phyloP scores from a whole-genome alignment of 2,888 invertebrate genomes.

The Neelides folsomi region DNA sequence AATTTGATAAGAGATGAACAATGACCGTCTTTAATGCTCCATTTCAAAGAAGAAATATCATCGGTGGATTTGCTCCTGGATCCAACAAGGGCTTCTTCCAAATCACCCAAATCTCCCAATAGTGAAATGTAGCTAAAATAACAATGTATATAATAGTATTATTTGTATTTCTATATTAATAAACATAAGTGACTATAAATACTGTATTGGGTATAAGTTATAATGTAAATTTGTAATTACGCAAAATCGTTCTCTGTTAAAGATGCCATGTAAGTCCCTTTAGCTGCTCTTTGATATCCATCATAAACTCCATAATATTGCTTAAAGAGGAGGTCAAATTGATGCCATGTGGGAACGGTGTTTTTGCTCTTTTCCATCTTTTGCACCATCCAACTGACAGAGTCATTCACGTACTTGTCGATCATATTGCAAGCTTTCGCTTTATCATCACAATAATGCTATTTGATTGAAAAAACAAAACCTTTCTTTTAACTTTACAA shows the following conservation, averaged over 20 bases:
- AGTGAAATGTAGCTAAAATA: slow-evolving; percentile 55
- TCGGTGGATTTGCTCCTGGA: slow-evolving; percentile 16
- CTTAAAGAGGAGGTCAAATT: slow-evolving; percentile 59
- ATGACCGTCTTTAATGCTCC: slow-evolving; percentile 42
- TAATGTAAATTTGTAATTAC: slow-evolving; percentile 26
- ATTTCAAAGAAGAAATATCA: not conserved
- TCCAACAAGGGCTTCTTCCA: slow-evolving; percentile 38
- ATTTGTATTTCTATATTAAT: not conserved
- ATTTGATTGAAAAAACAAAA: not conserved
- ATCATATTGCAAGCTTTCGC: slow-evolving; percentile 52
- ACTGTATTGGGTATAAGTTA: slow-evolving; percentile 5
- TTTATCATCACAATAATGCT: slow-evolving; percentile 42
- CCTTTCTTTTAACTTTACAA: too few relatives aligned
- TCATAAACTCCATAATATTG: slow-evolving; percentile 65
- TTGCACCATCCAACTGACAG: slow-evolving; percentile 49
- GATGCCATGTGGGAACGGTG: slow-evolving; percentile 68
- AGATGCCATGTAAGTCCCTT: slow-evolving; percentile 48
- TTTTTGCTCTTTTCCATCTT: slow-evolving; percentile 42
- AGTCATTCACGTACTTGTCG: slow-evolving; percentile 50
- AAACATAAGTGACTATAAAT: slow-evolving; percentile 21
- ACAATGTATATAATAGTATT: not conserved
- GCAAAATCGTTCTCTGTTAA: slow-evolving; percentile 52
- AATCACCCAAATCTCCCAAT: slow-evolving; percentile 58
- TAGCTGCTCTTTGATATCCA: slow-evolving; percentile 58
- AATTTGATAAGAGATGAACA: slow-evolving; percentile 56